Evolutionary conservation across 2,113 vertebrate species (phyloP).

Genomic region (Ancistrus triradiatus): DNA sequence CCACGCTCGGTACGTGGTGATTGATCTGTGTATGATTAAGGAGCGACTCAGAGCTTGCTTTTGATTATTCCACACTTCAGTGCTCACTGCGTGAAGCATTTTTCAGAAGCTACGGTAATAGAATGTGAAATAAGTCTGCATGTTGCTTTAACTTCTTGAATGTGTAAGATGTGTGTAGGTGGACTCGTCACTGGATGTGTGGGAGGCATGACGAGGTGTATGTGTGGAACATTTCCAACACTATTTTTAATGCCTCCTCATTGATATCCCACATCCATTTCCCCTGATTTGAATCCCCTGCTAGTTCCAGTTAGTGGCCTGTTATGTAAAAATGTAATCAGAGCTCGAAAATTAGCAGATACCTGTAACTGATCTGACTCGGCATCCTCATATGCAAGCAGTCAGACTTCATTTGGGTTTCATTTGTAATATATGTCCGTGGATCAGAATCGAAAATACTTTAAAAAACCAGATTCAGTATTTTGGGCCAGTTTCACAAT

Average conservation of each 20-base stretch:
- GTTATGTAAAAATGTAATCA: too few species aligned
- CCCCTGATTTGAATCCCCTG: too few species aligned
- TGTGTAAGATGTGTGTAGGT: not conserved
- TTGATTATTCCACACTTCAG: not conserved
- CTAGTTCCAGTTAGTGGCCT: too few species aligned
- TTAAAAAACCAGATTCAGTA: too few species aligned
- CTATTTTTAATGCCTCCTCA: not conserved
- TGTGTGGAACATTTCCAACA: not conserved
- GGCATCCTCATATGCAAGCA: too few species aligned
- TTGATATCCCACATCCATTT: too few species aligned
- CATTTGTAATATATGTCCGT: too few species aligned
- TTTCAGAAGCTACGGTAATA: not conserved
- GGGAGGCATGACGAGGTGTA: not conserved
- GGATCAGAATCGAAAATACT: too few species aligned
- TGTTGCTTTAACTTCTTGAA: not conserved
- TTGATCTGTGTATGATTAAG: not conserved
- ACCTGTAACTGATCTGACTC: too few species aligned
- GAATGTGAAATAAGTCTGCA: not conserved
- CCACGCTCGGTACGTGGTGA: not conserved
- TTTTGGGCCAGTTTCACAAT: too few species aligned
- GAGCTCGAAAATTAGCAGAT: too few species aligned
- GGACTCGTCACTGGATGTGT: not conserved
- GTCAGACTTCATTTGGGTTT: too few species aligned
- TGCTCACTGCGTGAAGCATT: not conserved
- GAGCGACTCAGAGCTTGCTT: not conserved